Percentiles rank a stretch among this genome's conserved stretches.
Conservation (phyloP, 1,140 invertebrate genomes). For the Zaprionus nigranus region DNA sequence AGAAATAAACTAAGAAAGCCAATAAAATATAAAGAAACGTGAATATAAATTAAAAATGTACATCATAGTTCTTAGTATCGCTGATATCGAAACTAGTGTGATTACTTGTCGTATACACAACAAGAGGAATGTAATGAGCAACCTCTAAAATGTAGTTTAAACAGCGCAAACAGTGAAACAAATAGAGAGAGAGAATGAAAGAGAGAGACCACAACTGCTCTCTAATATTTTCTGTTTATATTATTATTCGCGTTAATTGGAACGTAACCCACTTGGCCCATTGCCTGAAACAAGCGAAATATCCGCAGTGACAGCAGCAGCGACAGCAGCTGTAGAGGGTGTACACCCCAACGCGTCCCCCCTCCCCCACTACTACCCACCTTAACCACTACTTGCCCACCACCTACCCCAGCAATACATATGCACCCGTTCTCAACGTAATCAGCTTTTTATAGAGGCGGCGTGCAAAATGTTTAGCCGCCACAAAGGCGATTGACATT, state of each 20-base stretch:
- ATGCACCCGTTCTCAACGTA: slow-evolving; percentile 31
- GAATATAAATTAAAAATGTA: no score
- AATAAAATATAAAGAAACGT: no score
- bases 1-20: no score
- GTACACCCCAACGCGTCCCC: neutral
- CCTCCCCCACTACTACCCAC: neutral
- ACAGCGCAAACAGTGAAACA: neutral
- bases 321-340: slow-evolving; percentile 8
- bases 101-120: neutral
- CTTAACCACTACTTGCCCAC: neutral
- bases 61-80: neutral
- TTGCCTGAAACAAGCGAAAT: slow-evolving; percentile 35
- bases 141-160: neutral
- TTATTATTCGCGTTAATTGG: slow-evolving; percentile 60
- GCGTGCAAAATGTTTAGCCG: slow-evolving; percentile 57
- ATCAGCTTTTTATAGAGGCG: slow-evolving; percentile 34
- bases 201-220: neutral
- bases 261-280: slow-evolving; percentile 71
- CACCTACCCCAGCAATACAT: neutral
- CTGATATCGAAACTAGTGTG: neutral
- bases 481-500: slow-evolving; percentile 73
- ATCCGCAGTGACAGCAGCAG: slow-evolving; percentile 44
- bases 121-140: neutral
- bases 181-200: slow-evolving; percentile 4
- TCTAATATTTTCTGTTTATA: slow-evolving; percentile 12